Percentiles rank a stretch among this genome's conserved stretches.
Conservation (phyloP, 1,140 invertebrate species). For the Drosophila kurseongensis region DNA sequence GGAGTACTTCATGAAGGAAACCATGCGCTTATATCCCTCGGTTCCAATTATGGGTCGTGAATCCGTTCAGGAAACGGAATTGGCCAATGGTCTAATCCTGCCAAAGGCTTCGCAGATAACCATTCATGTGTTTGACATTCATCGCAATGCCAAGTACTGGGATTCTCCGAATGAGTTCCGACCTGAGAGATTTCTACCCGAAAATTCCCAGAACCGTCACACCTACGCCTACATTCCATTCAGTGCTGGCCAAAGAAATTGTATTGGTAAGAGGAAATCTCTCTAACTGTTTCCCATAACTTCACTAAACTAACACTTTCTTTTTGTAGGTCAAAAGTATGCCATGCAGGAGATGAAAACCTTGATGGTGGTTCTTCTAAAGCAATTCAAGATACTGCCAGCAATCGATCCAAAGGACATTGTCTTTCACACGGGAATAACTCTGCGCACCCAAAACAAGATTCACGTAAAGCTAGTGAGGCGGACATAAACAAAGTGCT, state of each 20-base stretch:
- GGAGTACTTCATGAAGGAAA: constrained; percentile 88
- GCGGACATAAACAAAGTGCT: constrained; percentile 24
- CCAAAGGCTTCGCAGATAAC: constrained; percentile 85
- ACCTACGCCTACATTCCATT: constrained; percentile 87
- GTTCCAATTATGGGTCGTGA: constrained; percentile 88
- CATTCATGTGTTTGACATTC: constrained; percentile 85
- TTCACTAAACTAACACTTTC: neutral
- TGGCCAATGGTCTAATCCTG: constrained; percentile 81
- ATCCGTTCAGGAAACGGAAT: constrained; percentile 85
- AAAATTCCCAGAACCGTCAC: constrained; percentile 85
- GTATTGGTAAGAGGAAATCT: constrained; percentile 59
- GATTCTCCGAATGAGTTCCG: constrained; percentile 90
- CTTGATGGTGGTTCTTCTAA: constrained; percentile 81
- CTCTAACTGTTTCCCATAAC: neutral
- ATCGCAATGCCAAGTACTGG: constrained; percentile 87
- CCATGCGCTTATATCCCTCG: constrained; percentile 88
- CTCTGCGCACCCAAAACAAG: constrained; percentile 58
- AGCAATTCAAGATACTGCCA: constrained; percentile 73
- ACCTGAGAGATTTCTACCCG: constrained; percentile 90
- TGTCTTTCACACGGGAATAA: constrained; percentile 65
- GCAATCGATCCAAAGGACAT: constrained; percentile 68
- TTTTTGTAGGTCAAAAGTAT: constrained; percentile 81
- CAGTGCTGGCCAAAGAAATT: constrained; percentile 77
- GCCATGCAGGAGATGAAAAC: constrained; percentile 85
- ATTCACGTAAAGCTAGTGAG: constrained; percentile 61